phyloP scores from a whole-genome alignment of 2,797 vertebrate species.

The Chaetodon trifasciatus region DNA sequence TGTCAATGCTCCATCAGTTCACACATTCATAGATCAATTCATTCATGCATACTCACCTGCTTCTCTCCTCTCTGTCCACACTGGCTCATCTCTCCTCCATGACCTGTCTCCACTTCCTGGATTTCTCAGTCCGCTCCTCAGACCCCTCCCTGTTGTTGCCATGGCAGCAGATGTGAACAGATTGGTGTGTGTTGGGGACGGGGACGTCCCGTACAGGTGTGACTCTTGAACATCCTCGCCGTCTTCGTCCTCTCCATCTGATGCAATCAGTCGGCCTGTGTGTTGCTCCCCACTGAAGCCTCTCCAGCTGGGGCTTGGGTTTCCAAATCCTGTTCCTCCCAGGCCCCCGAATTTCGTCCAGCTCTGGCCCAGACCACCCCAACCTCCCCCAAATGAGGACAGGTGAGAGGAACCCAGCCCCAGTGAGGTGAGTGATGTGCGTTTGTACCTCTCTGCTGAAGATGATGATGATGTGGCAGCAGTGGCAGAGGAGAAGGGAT shows the following conservation, averaged over 20 bases:
- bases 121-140: conserved; percentile 82
- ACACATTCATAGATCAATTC: conserved; percentile 16
- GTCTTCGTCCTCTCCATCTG: conserved; percentile 80
- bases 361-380: conserved; percentile 80
- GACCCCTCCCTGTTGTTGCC: conserved; percentile 85
- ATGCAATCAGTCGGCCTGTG: conserved; percentile 39
- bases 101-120: conserved; percentile 85
- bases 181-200: conserved; percentile 88
- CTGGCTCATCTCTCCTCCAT: conserved; percentile 87
- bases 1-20: conserved; percentile 5
- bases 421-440: conserved; percentile 84
- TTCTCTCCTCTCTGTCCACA: conserved; percentile 87
- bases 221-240: conserved; percentile 59
- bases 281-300: conserved; percentile 78
- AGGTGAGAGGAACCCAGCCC: conserved; percentile 87
- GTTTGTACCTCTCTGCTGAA: conserved; percentile 90
- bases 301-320: conserved; percentile 71
- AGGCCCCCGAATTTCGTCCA: conserved; percentile 76
- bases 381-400: conserved; percentile 83
- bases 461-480: conserved; percentile 80
- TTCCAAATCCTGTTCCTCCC: conserved; percentile 68
- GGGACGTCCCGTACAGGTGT: conserved; percentile 57
- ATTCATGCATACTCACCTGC: conserved; percentile 86
- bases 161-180: conserved; percentile 93
- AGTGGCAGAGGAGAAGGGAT: conserved; percentile 75